These are phyloP conservation scores for Cossypha dichroa DNA, from an alignment of 2,797 vertebrate species.

Conservation along the genomic window DNA sequence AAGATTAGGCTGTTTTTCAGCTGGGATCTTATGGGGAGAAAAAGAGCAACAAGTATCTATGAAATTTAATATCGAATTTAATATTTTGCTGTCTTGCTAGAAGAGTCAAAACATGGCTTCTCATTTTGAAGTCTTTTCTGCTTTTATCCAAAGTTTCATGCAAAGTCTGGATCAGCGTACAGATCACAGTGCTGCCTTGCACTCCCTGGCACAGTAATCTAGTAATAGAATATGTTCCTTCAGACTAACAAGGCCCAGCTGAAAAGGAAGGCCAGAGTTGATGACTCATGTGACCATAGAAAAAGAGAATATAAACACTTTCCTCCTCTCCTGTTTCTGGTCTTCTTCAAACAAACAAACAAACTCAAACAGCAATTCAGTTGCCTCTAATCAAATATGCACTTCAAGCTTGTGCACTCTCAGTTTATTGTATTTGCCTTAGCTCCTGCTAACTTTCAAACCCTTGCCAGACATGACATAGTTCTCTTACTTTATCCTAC, in stretches of 20 bases:
- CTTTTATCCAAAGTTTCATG: neutral
- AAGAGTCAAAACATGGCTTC: neutral
- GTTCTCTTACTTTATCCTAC: neutral
- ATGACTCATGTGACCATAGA: neutral
- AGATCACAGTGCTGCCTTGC: neutral
- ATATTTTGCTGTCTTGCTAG: neutral
- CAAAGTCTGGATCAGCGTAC: neutral
- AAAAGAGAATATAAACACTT: neutral
- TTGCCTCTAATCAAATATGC: neutral
- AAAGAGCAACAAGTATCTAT: neutral
- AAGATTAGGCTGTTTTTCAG: neutral
- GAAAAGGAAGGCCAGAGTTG: neutral
- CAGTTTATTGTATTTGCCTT: neutral
- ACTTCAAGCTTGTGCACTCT: neutral
- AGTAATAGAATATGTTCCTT: neutral
- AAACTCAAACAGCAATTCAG: neutral
- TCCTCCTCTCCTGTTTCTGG: neutral
- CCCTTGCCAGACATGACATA: neutral
- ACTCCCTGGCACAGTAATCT: neutral
- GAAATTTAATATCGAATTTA: neutral
- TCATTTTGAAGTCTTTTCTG: neutral
- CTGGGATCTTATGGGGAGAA: accelerated
- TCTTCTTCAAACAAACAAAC: neutral
- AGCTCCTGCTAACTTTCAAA: neutral
- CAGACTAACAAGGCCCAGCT: neutral